phyloP scores from a whole-genome alignment of 2,888 invertebrate species.

The Drosophila helvetica region DNA sequence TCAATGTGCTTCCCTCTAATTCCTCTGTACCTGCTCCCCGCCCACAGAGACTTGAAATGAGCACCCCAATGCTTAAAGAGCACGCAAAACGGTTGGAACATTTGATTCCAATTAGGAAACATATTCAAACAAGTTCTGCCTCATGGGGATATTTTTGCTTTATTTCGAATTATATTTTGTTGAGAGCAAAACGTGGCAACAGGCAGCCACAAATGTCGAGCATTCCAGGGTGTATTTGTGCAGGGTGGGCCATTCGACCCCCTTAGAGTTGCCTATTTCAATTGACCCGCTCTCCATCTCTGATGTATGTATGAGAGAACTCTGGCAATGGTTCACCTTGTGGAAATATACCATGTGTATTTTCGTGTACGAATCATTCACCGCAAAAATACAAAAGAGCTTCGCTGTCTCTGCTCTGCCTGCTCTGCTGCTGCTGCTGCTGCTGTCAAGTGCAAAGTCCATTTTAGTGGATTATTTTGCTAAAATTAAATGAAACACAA shows the following conservation, averaged over 20 bases:
- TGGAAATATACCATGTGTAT: conserved; percentile 11
- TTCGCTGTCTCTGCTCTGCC: conserved; percentile 13
- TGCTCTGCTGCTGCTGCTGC: conserved; percentile 3
- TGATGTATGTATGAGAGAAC: not conserved
- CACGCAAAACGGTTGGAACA: conserved; percentile 7
- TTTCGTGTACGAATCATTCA: conserved; percentile 49
- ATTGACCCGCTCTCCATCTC: not conserved
- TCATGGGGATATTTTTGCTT: conserved; percentile 17
- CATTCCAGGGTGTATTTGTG: not conserved
- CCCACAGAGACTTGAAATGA: not conserved
- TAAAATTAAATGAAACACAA: conserved; percentile 72
- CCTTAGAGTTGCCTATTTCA: too few relatives aligned
- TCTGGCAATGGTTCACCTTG: not conserved
- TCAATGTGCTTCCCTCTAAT: too few relatives aligned
- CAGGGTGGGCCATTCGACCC: not conserved
- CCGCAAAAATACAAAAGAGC: conserved; percentile 43
- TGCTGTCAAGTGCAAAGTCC: conserved; percentile 70
- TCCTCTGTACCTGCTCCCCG: too few relatives aligned
- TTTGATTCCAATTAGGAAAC: conserved; percentile 26
- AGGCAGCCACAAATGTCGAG: conserved; percentile 11
- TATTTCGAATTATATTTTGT: conserved; percentile 22
- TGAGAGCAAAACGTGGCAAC: conserved; percentile 64
- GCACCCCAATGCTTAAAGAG: not conserved
- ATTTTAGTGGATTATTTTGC: conserved; percentile 64
- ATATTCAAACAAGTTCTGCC: conserved; percentile 13